These are phyloP conservation scores for Abrostola tripartita DNA, from an alignment of 2,888 invertebrate species.

Conservation along the genomic window DNA sequence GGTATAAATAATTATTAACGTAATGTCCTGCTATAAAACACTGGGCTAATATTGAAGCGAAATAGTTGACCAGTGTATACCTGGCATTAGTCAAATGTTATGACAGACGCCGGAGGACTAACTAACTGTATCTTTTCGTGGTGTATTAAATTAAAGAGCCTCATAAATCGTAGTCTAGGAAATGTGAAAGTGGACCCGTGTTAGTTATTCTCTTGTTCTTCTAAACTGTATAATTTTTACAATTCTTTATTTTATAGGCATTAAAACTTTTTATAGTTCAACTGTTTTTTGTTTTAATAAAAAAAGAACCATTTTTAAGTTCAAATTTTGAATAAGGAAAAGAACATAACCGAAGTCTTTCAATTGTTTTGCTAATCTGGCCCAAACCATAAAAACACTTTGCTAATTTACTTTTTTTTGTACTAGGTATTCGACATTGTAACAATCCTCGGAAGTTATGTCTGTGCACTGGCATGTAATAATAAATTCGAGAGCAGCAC, in stretches of 20 bases:
- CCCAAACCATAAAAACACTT: neutral
- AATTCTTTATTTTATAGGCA: constrained; percentile 18
- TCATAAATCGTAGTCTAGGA: constrained; percentile 2
- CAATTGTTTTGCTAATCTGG: neutral
- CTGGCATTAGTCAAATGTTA: constrained; percentile 2
- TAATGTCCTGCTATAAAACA: neutral
- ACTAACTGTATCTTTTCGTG: neutral
- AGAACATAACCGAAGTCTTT: neutral
- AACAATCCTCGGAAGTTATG: constrained; percentile 35
- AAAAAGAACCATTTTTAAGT: no score
- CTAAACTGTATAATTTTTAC: constrained; percentile 15
- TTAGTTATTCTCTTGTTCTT: neutral
- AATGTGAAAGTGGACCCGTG: constrained; percentile 30
- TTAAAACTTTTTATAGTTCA: no score
- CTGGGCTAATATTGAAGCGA: neutral
- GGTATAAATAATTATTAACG: neutral
- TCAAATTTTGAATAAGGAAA: no score
- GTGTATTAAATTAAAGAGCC: neutral
- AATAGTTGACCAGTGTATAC: neutral
- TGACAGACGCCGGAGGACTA: constrained; percentile 1
- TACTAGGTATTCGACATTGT: constrained; percentile 15
- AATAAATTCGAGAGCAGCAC: constrained; percentile 25
- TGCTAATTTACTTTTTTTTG: neutral
- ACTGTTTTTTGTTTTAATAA: no score
- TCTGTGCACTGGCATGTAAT: constrained; percentile 15